Conservation (phyloP, 2,113 vertebrate species). For the Epinephelus lanceolatus region DNA sequence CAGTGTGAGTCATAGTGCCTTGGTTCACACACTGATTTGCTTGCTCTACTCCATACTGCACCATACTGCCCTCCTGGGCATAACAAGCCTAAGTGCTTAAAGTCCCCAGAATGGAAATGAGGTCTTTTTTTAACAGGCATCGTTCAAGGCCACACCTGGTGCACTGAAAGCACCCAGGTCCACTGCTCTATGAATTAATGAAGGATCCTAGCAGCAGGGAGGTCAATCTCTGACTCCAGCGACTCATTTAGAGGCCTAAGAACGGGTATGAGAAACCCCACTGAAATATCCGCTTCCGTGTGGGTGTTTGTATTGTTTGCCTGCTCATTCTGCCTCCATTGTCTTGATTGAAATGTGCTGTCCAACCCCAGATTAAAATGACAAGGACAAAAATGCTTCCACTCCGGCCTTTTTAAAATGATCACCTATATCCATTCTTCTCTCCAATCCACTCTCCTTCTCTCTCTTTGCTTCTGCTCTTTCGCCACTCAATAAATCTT, state of each 20-base stretch:
- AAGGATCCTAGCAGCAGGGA: constrained; percentile 49
- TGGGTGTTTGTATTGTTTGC: constrained; percentile 1
- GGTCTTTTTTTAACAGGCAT: constrained; percentile 59
- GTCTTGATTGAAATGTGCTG: constrained; percentile 46
- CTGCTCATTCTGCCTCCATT: constrained; percentile 3
- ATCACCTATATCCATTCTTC: constrained; percentile 46
- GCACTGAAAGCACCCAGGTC: constrained; percentile 63
- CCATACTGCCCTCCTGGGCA: constrained; percentile 70
- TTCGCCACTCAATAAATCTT: constrained; percentile 65
- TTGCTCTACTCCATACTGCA: constrained; percentile 58
- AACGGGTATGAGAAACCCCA: constrained; percentile 36
- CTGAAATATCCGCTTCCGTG: neutral
- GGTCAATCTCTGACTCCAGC: constrained; percentile 46
- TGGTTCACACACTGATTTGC: constrained; percentile 61
- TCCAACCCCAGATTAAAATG: constrained; percentile 64
- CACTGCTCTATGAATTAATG: constrained; percentile 67
- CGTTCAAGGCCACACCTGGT: constrained; percentile 74
- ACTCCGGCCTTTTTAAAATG: constrained; percentile 48
- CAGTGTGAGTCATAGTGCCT: constrained; percentile 58
- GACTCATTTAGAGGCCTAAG: constrained; percentile 22
- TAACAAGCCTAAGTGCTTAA: constrained; percentile 74
- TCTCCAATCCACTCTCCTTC: constrained; percentile 34
- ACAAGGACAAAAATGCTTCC: constrained; percentile 67
- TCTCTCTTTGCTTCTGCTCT: constrained; percentile 45
- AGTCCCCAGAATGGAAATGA: constrained; percentile 75